Base-by-base conservation (phyloP, 1,140 invertebrate genomes). In the Cotesia typhae region DNA sequence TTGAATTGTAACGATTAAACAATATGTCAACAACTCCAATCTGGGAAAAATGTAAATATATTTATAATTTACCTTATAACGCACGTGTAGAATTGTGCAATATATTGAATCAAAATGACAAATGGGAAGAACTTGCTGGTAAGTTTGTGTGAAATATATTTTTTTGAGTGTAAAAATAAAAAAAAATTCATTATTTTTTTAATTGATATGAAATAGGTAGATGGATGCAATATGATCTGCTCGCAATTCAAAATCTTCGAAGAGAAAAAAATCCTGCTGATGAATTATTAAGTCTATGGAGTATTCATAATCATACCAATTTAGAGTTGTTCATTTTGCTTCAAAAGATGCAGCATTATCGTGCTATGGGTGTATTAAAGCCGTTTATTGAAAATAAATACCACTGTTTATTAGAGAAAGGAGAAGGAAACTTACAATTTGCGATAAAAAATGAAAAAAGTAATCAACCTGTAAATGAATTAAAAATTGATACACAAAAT, bases 241-340 rank as follows among this genome's bases (percentile, higher is more conserved):
- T 76, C 35, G 87, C 86, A 5, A 83, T 92, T 55, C 84, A 87
- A 57, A 83, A 81, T 76, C 84, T 92, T 55, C 81, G 84, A 38
- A 87, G 89, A 41, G 89, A 90, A 37, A 85, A 87, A 37, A 94
- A 94, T 72, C 94, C 94, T 0, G 91, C 93, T 0, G 90, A 93
- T 77, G 89, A 92, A 77, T 87, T 97, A 4, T 85, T 97, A 17
- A 90, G 88, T 41, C 83, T 90, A 64, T 97, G 94, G 94, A 92
- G 93, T 4, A 89, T 92, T 76, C 89, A 92, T 69, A 96, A 96
- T 85, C 94, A 95, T 76, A 92, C 91, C 14, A 90, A 95, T 2
- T 82, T 91, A 60, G 92, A 95, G 82, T 83, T 97, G 4, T 96
- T 95, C 82, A 85, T 91, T 2, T 80, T 93, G 20, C 87, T 94